Evolutionary conservation across 2,888 invertebrate genomes (phyloP).

Genomic region (Leptopilina myrica): DNA sequence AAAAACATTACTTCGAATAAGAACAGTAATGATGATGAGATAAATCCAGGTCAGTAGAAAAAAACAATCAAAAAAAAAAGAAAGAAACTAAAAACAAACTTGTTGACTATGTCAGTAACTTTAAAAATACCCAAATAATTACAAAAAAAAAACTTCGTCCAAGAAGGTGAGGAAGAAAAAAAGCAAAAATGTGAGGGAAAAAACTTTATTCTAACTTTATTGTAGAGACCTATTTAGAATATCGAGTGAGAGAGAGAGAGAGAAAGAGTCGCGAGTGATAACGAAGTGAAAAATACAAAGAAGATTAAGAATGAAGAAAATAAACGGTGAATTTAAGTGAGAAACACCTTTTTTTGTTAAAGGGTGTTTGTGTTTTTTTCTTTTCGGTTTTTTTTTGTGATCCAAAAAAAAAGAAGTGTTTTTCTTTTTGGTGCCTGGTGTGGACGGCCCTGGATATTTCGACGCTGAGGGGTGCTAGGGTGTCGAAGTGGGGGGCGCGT

Average conservation of each 20-base stretch:
- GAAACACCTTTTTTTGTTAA: background rate
- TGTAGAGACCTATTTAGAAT: background rate
- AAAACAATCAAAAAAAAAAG: background rate
- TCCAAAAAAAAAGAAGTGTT: background rate
- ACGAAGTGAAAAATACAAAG: background rate
- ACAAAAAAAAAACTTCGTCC: too few relatives aligned
- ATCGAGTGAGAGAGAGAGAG: background rate
- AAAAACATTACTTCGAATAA: background rate
- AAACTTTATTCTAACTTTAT: background rate
- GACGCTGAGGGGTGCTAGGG: constrained; percentile 74
- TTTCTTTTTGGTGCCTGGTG: background rate
- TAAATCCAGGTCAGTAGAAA: constrained; percentile 19
- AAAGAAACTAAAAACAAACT: too few relatives aligned
- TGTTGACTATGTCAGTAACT: background rate
- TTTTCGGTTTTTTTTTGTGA: background rate
- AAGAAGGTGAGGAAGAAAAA: background rate
- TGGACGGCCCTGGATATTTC: constrained; percentile 45
- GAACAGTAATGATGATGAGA: constrained; percentile 16
- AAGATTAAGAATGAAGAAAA: background rate
- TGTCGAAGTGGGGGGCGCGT: constrained; percentile 78
- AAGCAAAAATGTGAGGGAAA: background rate
- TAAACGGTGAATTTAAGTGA: background rate
- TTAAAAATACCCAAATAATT: background rate
- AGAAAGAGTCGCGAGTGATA: background rate
- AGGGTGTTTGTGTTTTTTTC: background rate